Evolutionary conservation across 2,888 invertebrate species (phyloP), one percentile per base, ranked within the genome.

Genomic region (Rhamphomyia laevipes): DNA sequence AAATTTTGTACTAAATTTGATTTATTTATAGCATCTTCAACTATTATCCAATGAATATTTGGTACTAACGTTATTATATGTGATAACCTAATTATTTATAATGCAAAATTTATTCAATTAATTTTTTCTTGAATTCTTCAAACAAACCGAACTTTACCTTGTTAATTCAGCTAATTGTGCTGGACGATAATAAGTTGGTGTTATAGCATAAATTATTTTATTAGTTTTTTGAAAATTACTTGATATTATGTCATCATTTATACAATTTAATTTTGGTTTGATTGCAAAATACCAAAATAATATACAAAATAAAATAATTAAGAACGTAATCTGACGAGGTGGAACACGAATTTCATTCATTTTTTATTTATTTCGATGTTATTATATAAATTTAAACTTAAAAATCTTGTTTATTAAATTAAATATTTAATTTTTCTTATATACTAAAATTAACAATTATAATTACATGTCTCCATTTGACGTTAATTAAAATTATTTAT

Each of bases 131-230:
- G 4, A 41, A 23, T n/a, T n/a, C n/a, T 27, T 18, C 33, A 15
- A 17, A 9, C 3, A 18, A 30, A 11, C 30, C 33, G 9, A 16
- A 44, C 46, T 56, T 66, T 70, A 82, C 83, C 84, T 81, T 46
- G 93, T 93, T 12, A 96, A 73, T 69, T 96, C 96, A 11, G 95
- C 95, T 70, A 92, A 92, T 71, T 96, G 95, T 30, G 86, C 86
- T 38, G 86, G 81, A 52, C 95, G 77, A 23, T 81, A 70, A 67
- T 93, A 91, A 0, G 95, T 96, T 33, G 95, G 95, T 4, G 95
- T 96, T 57, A 96, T 83, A 15, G 87, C 87, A 68, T 89, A 95
- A 57, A 96, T 88, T 33, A 75, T 81, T 31, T 90, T 86, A 52
- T 63, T 68, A 52, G 65, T 58, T 3, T 55, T 56, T 52, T 63